phyloP scores from a whole-genome alignment of 1,140 invertebrate genomes.

The Drosophila melanica region DNA sequence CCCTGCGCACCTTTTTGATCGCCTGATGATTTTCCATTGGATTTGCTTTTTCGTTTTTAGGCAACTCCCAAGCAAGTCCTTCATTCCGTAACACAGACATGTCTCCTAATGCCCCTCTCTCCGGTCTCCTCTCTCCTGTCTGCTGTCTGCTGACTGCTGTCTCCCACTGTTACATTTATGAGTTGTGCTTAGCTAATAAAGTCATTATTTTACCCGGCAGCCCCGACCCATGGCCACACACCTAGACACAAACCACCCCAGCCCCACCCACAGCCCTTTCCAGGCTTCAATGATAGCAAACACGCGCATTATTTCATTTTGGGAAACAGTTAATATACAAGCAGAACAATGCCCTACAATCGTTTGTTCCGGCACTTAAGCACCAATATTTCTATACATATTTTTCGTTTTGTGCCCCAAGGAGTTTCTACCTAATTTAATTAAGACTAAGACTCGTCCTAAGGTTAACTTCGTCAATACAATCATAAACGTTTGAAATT shows the following conservation, averaged over 20 bases:
- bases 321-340: slow-evolving; percentile 10
- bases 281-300: slow-evolving; percentile 32
- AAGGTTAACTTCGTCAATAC: too few species aligned
- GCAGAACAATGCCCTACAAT: not conserved
- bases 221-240: not conserved
- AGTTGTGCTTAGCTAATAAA: slow-evolving; percentile 71
- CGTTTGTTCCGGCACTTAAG: not conserved
- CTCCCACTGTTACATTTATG: slow-evolving; percentile 60
- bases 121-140: not conserved
- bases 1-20: too few species aligned
- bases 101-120: not conserved
- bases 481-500: too few species aligned
- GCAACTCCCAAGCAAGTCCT: slow-evolving; percentile 18
- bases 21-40: not conserved
- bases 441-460: too few species aligned
- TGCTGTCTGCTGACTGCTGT: slow-evolving; percentile 11
- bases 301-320: slow-evolving; percentile 40
- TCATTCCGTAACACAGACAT: not conserved
- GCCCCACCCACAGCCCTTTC: not conserved
- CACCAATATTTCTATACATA: not conserved
- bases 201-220: slow-evolving; percentile 56
- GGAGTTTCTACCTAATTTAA: too few species aligned
- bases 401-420: too few species aligned
- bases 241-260: not conserved
- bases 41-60: not conserved